Base-by-base conservation (phyloP, 1,140 invertebrate species). In the Bombus ignitus region DNA sequence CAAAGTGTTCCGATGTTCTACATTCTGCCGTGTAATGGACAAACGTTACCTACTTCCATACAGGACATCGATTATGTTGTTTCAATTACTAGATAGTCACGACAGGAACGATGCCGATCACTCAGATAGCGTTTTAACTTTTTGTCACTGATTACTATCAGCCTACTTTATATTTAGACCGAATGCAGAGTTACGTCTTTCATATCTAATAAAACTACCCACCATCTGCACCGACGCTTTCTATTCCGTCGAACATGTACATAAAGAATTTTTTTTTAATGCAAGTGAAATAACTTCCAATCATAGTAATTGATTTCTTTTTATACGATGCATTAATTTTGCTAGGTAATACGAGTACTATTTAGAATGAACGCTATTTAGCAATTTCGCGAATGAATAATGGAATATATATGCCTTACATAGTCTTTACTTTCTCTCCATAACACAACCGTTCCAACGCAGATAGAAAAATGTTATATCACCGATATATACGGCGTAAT, bases 321-420 rank as follows among this genome's bases (percentile, higher is more conserved):
- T 59, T 57, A 32, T 37, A 28, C 72, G 72, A 82, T 86, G 25
- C 39, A 66, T 66, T 5, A 44, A 35, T 3, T 66, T 32, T 9
- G 3, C n/a, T 65, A 65, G 28, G 10, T 78, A 42, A 73, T 47
- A 22, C 47, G 5, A 53, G 47, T 22, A 12, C n/a, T 22, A 35
- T 15, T 75, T 57, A 76, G 28, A 37, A 32, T 39, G 35, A 39
- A 35, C 13, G 13, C 25, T 28, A 25, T 37, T 75, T 13, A 77
- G 18, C 37, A 57, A 78, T 86, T 83, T 80, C 74, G 66, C 84
- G 65, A 89, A 79, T 68, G 71, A 89, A 86, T 73, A 78, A 89
- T 59, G 71, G 25, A 53, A 37, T 53, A 87, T 53, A 22, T 32
- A 32, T 80, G 77, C 59, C 37, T 78, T 42, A 9, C 35, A 65